phyloP scores from a whole-genome alignment of 2,888 invertebrate species.

The Podotricha telesiphe region DNA sequence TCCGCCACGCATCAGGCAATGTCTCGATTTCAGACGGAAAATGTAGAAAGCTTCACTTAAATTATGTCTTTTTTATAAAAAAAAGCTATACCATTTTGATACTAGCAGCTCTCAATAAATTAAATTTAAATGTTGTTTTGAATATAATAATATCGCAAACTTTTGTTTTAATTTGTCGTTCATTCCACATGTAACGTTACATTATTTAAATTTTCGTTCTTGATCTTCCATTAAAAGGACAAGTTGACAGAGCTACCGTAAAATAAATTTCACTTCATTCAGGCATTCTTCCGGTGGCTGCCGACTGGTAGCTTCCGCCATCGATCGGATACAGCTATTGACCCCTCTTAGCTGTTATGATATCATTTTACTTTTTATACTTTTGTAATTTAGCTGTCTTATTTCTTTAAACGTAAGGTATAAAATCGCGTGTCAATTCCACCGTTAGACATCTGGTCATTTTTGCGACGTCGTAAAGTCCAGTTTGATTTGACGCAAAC shows the following conservation, averaged over 20 bases:
- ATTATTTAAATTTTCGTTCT: conserved; percentile 10
- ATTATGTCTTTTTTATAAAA: too few species aligned
- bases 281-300: conserved; percentile 47
- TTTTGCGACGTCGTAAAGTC: conserved; percentile 36
- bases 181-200: neutral
- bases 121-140: neutral
- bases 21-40: too few species aligned
- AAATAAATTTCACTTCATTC: conserved; percentile 51
- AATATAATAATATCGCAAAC: neutral
- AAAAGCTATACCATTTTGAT: too few species aligned
- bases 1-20: too few species aligned
- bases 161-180: neutral
- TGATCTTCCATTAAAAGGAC: conserved; percentile 29
- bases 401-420: conserved; percentile 43
- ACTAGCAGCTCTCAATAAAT: neutral
- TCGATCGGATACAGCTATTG: conserved; percentile 72
- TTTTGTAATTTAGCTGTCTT: conserved; percentile 32
- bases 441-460: conserved; percentile 36
- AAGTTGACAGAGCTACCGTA: conserved; percentile 40
- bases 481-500: conserved; percentile 33
- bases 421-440: conserved; percentile 44
- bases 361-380: conserved; percentile 53
- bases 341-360: conserved; percentile 62
- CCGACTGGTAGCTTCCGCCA: conserved; percentile 61
- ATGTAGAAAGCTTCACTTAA: too few species aligned